A percentile compares a stretch with the other conserved stretches of the same genome.
Conservation (phyloP, 2,888 invertebrate genomes). For the Adela reaumurella region DNA sequence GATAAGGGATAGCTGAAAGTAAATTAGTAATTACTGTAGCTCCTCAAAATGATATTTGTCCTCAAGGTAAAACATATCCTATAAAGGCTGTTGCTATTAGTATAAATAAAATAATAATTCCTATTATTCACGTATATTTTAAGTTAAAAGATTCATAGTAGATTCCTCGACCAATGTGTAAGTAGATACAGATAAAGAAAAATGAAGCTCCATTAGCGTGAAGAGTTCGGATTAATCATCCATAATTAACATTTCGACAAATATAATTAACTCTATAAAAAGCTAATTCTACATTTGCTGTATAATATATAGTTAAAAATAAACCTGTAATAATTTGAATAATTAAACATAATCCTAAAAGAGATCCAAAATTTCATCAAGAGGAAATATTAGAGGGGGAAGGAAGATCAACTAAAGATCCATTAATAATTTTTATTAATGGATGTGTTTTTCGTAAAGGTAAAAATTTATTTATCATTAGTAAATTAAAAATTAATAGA, state of each 20-base stretch:
- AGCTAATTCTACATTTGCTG: slow-evolving; percentile 59
- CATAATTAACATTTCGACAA: slow-evolving; percentile 68
- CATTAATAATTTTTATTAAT: slow-evolving; percentile 56
- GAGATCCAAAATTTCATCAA: slow-evolving; percentile 68
- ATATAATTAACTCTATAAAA: slow-evolving; percentile 67
- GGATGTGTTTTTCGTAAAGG: slow-evolving; percentile 41
- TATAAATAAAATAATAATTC: slow-evolving; percentile 63
- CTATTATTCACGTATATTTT: slow-evolving; percentile 60
- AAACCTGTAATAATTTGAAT: no score
- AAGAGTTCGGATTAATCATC: no score
- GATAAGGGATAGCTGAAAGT: slow-evolving; percentile 66
- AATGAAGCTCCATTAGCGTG: slow-evolving; percentile 72
- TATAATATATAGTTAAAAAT: no score
- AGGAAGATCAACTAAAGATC: slow-evolving; percentile 57
- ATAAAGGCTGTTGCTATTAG: slow-evolving; percentile 71
- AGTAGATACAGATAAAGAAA: no score
- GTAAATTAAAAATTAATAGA: no score
- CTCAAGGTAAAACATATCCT: slow-evolving; percentile 79
- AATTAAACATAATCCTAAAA: no score
- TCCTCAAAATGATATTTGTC: no score
- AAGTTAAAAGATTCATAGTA: no score
- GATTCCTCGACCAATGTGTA: no score
- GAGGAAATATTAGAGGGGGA: slow-evolving; percentile 58
- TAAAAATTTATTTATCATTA: slow-evolving; percentile 42
- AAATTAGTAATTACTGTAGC: slow-evolving; percentile 78